These are phyloP conservation scores for Archegozetes longisetosus DNA, from an alignment of 1,140 invertebrate species.

Conservation along the genomic window DNA sequence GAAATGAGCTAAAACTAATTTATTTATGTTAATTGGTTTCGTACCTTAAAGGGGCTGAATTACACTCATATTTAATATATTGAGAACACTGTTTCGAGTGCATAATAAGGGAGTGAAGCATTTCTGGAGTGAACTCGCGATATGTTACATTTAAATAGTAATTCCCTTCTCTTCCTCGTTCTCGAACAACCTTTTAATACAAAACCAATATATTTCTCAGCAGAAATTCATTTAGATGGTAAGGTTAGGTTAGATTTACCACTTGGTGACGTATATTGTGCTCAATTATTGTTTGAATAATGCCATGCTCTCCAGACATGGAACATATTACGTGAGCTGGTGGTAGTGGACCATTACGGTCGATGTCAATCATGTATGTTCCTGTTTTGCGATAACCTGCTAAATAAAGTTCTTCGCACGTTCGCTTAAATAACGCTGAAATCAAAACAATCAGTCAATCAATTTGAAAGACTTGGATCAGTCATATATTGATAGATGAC, in stretches of 20 bases:
- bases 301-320: slow-evolving; percentile 57
- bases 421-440: slow-evolving; percentile 62
- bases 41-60: slow-evolving; percentile 55
- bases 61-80: slow-evolving; percentile 77
- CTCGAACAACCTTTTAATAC: slow-evolving; percentile 46
- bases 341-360: slow-evolving; percentile 75
- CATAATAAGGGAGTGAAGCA: slow-evolving; percentile 71
- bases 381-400: slow-evolving; percentile 65
- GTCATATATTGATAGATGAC: slow-evolving; percentile 15
- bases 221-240: background rate
- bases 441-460: slow-evolving; percentile 17
- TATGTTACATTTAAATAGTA: slow-evolving; percentile 71
- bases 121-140: slow-evolving; percentile 68
- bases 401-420: slow-evolving; percentile 76
- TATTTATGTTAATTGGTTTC: background rate
- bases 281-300: slow-evolving; percentile 75
- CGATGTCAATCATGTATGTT: slow-evolving; percentile 75
- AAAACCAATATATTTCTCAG: no score
- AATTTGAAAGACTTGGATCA: slow-evolving; percentile 5
- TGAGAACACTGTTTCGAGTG: slow-evolving; percentile 76
- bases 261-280: slow-evolving; percentile 80
- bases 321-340: slow-evolving; percentile 78
- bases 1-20: background rate
- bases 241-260: slow-evolving; percentile 22
- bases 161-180: slow-evolving; percentile 45